Conservation (phyloP, 2,888 invertebrate species). For the Shargacucullia verbasci region DNA sequence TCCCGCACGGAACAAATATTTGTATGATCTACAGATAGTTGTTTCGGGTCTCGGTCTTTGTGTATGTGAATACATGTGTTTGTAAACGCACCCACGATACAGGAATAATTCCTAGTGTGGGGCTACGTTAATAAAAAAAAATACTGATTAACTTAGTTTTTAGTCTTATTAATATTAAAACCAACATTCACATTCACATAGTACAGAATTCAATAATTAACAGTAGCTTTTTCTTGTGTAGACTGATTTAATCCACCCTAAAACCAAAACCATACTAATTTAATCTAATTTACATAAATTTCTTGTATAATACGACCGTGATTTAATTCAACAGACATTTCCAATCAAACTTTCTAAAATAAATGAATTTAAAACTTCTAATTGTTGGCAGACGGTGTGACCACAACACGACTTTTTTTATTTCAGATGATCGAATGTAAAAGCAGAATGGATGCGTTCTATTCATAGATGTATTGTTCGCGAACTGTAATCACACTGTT, state of each 20-base stretch:
- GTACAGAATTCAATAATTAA: not conserved
- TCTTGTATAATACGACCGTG: conserved; percentile 29
- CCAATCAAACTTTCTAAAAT: conserved; percentile 51
- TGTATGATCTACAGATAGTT: too few relatives aligned
- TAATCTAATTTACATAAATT: conserved; percentile 38
- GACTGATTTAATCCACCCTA: not conserved
- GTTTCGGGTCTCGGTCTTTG: too few relatives aligned
- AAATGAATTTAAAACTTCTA: conserved; percentile 41
- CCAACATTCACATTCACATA: too few relatives aligned
- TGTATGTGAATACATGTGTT: too few relatives aligned
- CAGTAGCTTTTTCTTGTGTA: not conserved
- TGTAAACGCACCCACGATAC: too few relatives aligned
- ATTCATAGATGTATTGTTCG: conserved; percentile 60
- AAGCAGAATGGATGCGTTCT: conserved; percentile 56
- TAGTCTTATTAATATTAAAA: too few relatives aligned
- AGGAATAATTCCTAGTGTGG: too few relatives aligned
- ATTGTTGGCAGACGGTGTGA: conserved; percentile 33
- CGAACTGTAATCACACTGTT: conserved; percentile 46
- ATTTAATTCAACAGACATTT: conserved; percentile 24
- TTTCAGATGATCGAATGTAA: conserved; percentile 60
- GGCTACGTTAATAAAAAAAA: too few relatives aligned
- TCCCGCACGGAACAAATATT: too few relatives aligned
- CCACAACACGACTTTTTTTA: conserved; percentile 48
- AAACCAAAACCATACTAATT: not conserved
- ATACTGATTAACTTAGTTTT: too few relatives aligned